phyloP scores from a whole-genome alignment of 1,140 invertebrate genomes.

The Oryctes rhinoceros region DNA sequence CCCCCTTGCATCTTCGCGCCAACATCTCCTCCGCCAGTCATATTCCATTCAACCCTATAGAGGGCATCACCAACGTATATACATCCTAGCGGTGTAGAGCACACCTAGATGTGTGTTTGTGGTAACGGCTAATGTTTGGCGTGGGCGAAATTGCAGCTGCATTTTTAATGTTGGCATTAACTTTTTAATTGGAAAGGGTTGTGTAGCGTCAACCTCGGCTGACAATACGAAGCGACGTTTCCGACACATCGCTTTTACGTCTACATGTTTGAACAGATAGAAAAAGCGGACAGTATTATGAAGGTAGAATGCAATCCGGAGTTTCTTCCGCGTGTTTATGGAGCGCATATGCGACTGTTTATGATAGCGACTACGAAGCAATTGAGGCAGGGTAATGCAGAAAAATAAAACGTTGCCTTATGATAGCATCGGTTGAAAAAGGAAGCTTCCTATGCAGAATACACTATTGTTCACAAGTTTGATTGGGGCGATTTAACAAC shows the following conservation, averaged over 20 bases:
- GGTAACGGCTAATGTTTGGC: background rate
- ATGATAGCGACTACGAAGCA: background rate
- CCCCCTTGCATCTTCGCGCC: background rate
- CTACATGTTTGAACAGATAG: background rate
- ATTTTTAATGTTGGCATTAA: conserved; percentile 7
- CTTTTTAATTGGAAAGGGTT: conserved; percentile 13
- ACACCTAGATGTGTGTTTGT: background rate
- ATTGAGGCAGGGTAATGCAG: background rate
- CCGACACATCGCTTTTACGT: background rate
- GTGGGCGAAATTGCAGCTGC: conserved; percentile 8
- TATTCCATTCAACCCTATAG: background rate
- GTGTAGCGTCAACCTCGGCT: background rate
- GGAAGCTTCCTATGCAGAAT: no score
- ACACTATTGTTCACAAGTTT: no score
- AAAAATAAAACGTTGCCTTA: background rate
- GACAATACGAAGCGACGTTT: background rate
- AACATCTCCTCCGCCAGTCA: background rate
- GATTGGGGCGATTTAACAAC: no score
- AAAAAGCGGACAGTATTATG: background rate
- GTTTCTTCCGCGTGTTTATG: background rate
- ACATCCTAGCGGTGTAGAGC: background rate
- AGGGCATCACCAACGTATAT: background rate
- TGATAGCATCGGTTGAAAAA: background rate
- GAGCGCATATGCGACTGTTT: background rate
- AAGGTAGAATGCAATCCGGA: background rate